phyloP scores from a whole-genome alignment of 2,888 invertebrate species.

The Hedychridium roseum region DNA sequence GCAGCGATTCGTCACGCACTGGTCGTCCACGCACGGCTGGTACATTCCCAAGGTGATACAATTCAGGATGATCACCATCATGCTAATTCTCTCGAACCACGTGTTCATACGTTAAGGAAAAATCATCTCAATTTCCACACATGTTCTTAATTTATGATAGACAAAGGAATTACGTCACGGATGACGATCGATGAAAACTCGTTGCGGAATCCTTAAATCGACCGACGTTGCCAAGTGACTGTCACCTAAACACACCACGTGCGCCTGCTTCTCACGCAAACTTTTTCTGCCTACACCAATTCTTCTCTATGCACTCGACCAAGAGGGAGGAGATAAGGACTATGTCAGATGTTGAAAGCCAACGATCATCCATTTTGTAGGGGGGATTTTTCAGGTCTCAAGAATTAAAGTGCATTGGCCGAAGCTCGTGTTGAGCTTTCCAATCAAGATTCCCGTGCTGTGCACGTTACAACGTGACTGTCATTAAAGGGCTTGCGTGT shows the following conservation, averaged over 20 bases:
- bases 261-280: too few relatives aligned
- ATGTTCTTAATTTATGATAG: neutral
- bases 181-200: constrained; percentile 24
- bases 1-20: constrained; percentile 88
- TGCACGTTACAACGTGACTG: too few relatives aligned
- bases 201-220: constrained; percentile 25
- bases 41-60: constrained; percentile 99
- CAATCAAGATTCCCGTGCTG: too few relatives aligned
- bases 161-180: neutral
- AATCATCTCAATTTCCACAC: constrained; percentile 12
- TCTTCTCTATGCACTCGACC: too few relatives aligned
- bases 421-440: too few relatives aligned
- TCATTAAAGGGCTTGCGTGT: too few relatives aligned
- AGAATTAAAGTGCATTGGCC: too few relatives aligned
- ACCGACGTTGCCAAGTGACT: constrained; percentile 48
- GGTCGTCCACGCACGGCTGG: constrained; percentile 96
- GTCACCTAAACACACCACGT: constrained; percentile 38
- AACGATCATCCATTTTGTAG: too few relatives aligned
- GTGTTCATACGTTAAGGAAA: constrained; percentile 76
- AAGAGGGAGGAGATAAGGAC: too few relatives aligned
- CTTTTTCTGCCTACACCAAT: too few relatives aligned
- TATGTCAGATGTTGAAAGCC: too few relatives aligned
- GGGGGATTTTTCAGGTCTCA: too few relatives aligned
- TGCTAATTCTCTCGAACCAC: constrained; percentile 99
- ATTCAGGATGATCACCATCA: constrained; percentile 97